Base-by-base conservation (phyloP, 2,797 vertebrate species). In the Lerista edwardsae region DNA sequence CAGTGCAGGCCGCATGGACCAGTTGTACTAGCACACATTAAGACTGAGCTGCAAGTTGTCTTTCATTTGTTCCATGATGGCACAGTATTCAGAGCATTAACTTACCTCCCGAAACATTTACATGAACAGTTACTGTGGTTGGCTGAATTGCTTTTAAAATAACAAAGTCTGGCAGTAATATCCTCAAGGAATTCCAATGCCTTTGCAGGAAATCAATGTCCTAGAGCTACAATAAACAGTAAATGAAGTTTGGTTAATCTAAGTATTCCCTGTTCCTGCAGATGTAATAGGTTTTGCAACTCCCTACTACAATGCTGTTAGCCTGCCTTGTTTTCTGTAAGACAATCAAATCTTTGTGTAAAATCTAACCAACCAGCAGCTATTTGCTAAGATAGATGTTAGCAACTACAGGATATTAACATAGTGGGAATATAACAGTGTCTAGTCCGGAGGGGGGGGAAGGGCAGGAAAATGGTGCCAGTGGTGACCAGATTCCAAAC, bases 161-260 rank as follows among this genome's bases (percentile, higher is more conserved):
- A 93, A 91, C 75, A 84, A 90, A 83, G 67, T 84, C 92, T 91
- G 90, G 83, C 84, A 95, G 83, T 55, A 88, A 92, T 84, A 89
- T 87, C 88, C 89, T 83, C 67, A 89, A 89, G 87, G 92, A 93
- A 92, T 91, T 91, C 80, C 80, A 90, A 90, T 91, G 59, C 25
- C 69, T 88, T 92, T 92, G 72, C 2, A 1, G 29, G 88, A 79
- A 89, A 92, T 87, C 79, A 86, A 62, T 25, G 4, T 88, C 82
- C 92, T 88, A 83, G 82, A 90, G 79, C 41, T 85, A 89, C 80
- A 89, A 86, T 86, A 91, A 86, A 86, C 67, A 79, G 82, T 61
- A 92, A 91, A 90, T 64, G 69, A 93, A 87, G 85, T 78, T 90
- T 0, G 0, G 65, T 85, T 91, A 92, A 81, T 93, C 64, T 90